phyloP scores from a whole-genome alignment of 1,140 invertebrate genomes.

The Riptortus pedestris region DNA sequence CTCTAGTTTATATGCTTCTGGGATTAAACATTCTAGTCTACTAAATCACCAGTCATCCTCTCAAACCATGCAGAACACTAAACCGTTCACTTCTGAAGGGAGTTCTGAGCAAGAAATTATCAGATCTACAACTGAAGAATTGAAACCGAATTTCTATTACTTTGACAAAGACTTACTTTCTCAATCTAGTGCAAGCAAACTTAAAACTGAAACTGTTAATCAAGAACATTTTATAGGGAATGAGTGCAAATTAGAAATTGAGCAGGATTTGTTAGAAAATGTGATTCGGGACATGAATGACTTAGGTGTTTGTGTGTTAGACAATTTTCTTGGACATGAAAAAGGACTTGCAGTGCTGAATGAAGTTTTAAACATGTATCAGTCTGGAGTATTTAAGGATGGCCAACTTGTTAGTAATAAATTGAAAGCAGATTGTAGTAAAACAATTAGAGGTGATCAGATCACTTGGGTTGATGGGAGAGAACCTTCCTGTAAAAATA shows the following conservation, averaged over 20 bases:
- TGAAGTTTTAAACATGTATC: constrained; percentile 74
- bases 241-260: constrained; percentile 35
- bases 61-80: constrained; percentile 17
- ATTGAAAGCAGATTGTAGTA: constrained; percentile 51
- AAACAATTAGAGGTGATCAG: constrained; percentile 73
- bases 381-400: constrained; percentile 67
- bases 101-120: constrained; percentile 57
- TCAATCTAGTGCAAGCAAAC: constrained; percentile 19
- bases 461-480: constrained; percentile 86
- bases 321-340: constrained; percentile 78
- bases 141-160: constrained; percentile 41
- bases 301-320: constrained; percentile 84
- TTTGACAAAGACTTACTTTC: background rate
- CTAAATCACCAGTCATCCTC: constrained; percentile 6
- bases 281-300: constrained; percentile 73
- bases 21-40: constrained; percentile 21
- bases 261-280: constrained; percentile 56
- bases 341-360: constrained; percentile 65
- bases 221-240: constrained; percentile 22
- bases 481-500: constrained; percentile 66
- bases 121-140: constrained; percentile 44
- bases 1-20: background rate
- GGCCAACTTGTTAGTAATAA: constrained; percentile 70
- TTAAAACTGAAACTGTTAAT: background rate
- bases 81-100: constrained; percentile 47